Evolutionary conservation across 2,888 invertebrate genomes (phyloP), one percentile per base, ranked within the genome.

Genomic region (Hydraecia micacea): DNA sequence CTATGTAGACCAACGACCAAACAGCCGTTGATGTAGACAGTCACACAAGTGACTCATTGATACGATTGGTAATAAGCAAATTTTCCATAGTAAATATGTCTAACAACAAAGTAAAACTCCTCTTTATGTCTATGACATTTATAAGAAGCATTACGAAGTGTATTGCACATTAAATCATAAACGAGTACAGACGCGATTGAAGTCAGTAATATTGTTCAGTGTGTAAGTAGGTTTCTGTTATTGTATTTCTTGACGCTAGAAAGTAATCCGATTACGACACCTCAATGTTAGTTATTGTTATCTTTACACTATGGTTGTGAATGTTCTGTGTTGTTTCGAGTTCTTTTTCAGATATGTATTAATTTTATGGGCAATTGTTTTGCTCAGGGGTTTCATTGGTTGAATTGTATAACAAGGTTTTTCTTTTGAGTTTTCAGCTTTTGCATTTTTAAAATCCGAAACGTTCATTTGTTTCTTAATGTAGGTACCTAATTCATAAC

Each of bases 141-240:
- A 66, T 83, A 83, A 86, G 86, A 86, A 86, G 78, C 77, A 83
- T 74, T 85, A 77, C 67, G 75, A 63, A 81, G 62, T 66, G 74
- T 60, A 75, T 69, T 73, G 78, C 74, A 75, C 86, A 75, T 86
- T 75, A 70, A 65, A 83, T 86, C 52, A 77, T 73, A 62, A 77
- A 81, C 46, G 46, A 55, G 55, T 79, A 74, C 73, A 86, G 18
- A 25, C 36, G 32, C 62, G 60, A 71, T 82, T 83, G 77, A 79
- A 84, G 71, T 73, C 39, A 46, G 76, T 72, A 67, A 73, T 60
- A 74, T 77, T 83, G 79, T 84, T 79, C 76, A 79, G 65, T 73
- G 73, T 84, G 80, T 73, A 80, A 80, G 81, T 73, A 73, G 82
- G 78, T 81, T 79, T 85, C 79, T 77, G 71, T 81, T 84, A 79